phyloP scores from a whole-genome alignment of 2,888 invertebrate genomes.

The Cerastis rubricosa region DNA sequence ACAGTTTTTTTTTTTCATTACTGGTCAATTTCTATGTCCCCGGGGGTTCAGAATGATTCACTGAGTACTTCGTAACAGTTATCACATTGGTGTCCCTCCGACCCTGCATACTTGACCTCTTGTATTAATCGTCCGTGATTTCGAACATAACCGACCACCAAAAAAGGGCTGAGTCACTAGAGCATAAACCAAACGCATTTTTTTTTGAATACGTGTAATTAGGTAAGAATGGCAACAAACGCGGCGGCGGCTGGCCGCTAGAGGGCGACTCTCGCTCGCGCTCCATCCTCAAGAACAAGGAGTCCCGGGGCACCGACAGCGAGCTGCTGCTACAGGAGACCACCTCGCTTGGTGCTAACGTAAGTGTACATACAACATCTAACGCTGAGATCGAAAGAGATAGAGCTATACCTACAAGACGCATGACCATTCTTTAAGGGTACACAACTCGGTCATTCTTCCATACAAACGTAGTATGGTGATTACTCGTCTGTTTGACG shows the following conservation, averaged over 20 bases:
- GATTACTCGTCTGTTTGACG: no score
- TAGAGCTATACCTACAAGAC: not conserved
- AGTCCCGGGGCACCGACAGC: constrained; percentile 89
- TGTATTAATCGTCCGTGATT: not conserved
- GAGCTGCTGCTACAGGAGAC: constrained; percentile 88
- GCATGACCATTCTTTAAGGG: not conserved
- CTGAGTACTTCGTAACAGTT: no score
- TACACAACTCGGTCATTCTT: no score
- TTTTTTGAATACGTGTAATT: constrained; percentile 39
- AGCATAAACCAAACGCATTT: not conserved
- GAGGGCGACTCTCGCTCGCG: constrained; percentile 88
- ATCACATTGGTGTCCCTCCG: no score
- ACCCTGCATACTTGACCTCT: not conserved
- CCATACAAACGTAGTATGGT: no score
- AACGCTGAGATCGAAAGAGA: not conserved
- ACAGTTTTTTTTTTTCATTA: no score
- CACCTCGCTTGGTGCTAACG: constrained; percentile 88
- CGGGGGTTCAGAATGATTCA: no score
- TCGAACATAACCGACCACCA: not conserved
- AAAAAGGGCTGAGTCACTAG: not conserved
- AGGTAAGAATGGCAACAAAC: constrained; percentile 89
- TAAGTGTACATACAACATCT: constrained; percentile 65
- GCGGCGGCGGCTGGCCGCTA: constrained; percentile 84
- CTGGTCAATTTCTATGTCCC: no score
- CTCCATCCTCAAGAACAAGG: constrained; percentile 90